Evolutionary conservation across 1,140 invertebrate species (phyloP).

Genomic region (Diachasmimorpha longicaudata): DNA sequence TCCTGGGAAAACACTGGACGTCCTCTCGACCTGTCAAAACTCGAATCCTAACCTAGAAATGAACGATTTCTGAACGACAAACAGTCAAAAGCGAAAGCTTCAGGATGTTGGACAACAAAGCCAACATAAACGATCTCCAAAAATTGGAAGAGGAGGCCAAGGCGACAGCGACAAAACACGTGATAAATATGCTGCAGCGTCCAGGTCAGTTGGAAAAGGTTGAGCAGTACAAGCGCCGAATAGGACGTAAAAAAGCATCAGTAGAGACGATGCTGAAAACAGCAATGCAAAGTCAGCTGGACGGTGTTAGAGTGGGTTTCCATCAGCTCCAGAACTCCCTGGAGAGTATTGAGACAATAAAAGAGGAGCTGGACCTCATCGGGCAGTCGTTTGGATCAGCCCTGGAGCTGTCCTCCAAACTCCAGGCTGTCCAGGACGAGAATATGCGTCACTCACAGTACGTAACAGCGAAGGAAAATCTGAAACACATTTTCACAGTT

Average conservation of each 20-base stretch:
- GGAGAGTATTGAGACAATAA: constrained; percentile 79
- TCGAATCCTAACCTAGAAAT: not conserved
- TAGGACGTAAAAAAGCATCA: constrained; percentile 86
- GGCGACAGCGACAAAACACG: constrained; percentile 84
- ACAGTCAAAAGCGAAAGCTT: not conserved
- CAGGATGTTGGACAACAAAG: not conserved
- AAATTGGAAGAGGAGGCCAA: constrained; percentile 86
- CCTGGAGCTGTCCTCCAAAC: constrained; percentile 74
- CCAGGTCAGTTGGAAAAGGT: constrained; percentile 96
- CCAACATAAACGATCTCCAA: constrained; percentile 67
- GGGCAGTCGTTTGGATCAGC: constrained; percentile 69
- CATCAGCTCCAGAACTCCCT: constrained; percentile 85
- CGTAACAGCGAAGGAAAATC: constrained; percentile 95
- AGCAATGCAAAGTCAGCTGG: constrained; percentile 97
- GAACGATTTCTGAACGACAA: not conserved
- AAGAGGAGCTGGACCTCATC: constrained; percentile 66
- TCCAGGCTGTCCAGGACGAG: constrained; percentile 89
- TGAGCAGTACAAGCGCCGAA: constrained; percentile 84
- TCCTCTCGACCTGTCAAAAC: not conserved
- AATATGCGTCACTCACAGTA: constrained; percentile 94
- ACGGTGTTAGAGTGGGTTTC: constrained; percentile 94
- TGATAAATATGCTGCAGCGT: constrained; percentile 91
- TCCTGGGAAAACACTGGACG: no score
- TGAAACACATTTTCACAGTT: constrained; percentile 98
- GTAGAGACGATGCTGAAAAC: constrained; percentile 97